These are phyloP conservation scores for Nasonia giraulti DNA, from an alignment of 1,140 invertebrate species.

Conservation along the genomic window DNA sequence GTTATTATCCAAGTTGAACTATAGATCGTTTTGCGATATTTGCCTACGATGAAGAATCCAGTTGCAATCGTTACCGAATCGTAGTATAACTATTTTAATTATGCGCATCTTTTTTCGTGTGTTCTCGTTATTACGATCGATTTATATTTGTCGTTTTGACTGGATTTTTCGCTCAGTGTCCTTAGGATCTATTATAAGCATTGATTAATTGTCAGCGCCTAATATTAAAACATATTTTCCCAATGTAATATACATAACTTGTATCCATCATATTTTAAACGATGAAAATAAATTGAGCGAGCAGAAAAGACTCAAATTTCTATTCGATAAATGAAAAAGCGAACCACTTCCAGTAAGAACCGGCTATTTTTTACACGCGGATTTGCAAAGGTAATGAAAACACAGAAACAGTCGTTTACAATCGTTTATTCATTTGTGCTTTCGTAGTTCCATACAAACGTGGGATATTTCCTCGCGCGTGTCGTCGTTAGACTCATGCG, in stretches of 20 bases:
- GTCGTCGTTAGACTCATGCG: slow-evolving; percentile 33
- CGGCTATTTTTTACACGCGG: too few relatives aligned
- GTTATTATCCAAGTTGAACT: background rate
- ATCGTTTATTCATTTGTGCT: slow-evolving; percentile 59
- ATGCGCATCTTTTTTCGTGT: background rate
- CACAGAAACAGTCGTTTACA: slow-evolving; percentile 39
- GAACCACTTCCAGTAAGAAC: background rate
- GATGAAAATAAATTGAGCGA: slow-evolving; percentile 45
- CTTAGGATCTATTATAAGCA: slow-evolving; percentile 33
- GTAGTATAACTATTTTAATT: background rate
- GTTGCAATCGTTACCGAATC: background rate
- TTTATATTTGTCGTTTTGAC: background rate
- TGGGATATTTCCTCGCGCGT: slow-evolving; percentile 49
- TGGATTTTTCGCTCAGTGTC: slow-evolving; percentile 28
- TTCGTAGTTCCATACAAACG: slow-evolving; percentile 58
- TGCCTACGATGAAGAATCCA: slow-evolving; percentile 18
- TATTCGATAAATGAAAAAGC: background rate
- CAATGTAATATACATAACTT: slow-evolving; percentile 39
- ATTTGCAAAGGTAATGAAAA: background rate
- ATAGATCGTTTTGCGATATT: background rate
- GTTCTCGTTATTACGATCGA: background rate
- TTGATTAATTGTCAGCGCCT: slow-evolving; percentile 36
- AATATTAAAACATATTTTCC: slow-evolving; percentile 45
- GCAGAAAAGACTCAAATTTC: background rate
- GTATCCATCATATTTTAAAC: slow-evolving; percentile 47